Conservation (phyloP, 1,140 invertebrate species). For the Sinonovacula constricta region DNA sequence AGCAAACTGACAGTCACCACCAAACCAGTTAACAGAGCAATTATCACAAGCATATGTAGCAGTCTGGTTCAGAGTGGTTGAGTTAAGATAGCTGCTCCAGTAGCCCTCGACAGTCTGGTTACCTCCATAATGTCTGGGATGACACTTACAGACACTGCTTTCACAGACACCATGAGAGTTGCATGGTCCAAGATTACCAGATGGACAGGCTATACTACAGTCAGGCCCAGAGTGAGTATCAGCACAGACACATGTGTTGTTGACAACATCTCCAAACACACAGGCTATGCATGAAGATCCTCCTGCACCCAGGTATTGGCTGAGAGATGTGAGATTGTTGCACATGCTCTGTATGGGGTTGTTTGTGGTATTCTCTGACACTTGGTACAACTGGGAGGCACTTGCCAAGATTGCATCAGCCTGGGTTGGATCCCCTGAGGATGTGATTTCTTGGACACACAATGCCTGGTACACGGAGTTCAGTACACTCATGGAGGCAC, state of each 20-base stretch:
- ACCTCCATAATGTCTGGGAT: constrained; percentile 48
- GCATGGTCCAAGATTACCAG: constrained; percentile 44
- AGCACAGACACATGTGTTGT: constrained; percentile 52
- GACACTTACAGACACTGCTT: constrained; percentile 51
- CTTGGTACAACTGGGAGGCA: constrained; percentile 41
- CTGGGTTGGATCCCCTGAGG: constrained; percentile 21
- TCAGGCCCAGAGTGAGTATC: constrained; percentile 50
- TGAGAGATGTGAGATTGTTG: constrained; percentile 11
- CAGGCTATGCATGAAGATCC: constrained; percentile 24
- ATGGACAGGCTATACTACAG: constrained; percentile 54
- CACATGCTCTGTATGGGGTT: constrained; percentile 34
- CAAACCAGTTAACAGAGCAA: constrained; percentile 57
- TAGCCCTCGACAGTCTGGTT: constrained; percentile 14
- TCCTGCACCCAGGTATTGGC: constrained; percentile 30
- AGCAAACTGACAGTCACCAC: constrained; percentile 55
- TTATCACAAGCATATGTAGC: constrained; percentile 50
- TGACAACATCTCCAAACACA: constrained; percentile 50
- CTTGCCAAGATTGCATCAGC: constrained; percentile 28
- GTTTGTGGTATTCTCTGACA: not conserved
- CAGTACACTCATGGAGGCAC: constrained; percentile 7
- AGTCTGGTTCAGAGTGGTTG: not conserved
- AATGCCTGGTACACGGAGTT: constrained; percentile 27
- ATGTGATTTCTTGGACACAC: constrained; percentile 42
- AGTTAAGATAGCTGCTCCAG: constrained; percentile 6
- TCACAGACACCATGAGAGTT: constrained; percentile 49